phyloP scores from a whole-genome alignment of 2,113 vertebrate species.

The Phylloscopus trochiloides region DNA sequence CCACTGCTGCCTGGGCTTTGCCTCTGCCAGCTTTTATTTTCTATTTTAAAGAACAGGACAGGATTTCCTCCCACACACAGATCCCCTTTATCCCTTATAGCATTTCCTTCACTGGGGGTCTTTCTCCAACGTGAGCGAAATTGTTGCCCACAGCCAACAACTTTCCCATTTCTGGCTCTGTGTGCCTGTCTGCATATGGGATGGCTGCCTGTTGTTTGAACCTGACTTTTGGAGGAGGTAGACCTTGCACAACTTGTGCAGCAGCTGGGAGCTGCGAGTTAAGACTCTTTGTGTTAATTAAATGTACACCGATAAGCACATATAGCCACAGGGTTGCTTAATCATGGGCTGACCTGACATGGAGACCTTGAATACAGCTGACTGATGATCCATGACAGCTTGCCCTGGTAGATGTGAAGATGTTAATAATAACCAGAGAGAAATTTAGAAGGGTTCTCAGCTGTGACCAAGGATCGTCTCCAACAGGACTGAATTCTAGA shows the following conservation, averaged over 20 bases:
- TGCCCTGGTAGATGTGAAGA: not conserved
- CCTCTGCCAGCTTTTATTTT: not conserved
- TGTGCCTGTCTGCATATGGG: fast-evolving
- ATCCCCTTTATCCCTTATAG: not conserved
- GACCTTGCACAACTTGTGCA: not conserved
- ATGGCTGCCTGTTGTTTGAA: not conserved
- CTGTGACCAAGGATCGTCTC: not conserved
- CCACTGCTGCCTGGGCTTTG: not conserved
- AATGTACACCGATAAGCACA: not conserved
- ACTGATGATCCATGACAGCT: not conserved
- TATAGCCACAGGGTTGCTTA: not conserved
- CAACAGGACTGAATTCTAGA: not conserved
- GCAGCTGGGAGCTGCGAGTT: not conserved
- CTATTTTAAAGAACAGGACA: not conserved
- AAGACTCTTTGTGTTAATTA: not conserved
- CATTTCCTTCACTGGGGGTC: not conserved
- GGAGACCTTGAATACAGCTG: not conserved
- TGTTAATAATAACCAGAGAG: not conserved
- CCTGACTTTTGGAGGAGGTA: not conserved
- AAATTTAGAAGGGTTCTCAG: not conserved
- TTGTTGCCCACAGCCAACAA: fast-evolving
- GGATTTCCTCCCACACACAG: not conserved
- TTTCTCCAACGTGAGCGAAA: not conserved
- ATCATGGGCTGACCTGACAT: not conserved
- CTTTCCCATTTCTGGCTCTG: not conserved